A percentile compares a stretch with the other conserved stretches of the same genome.
These are phyloP conservation scores for Laticauda colubrina DNA, from an alignment of 2,113 vertebrate genomes.

Conservation along the genomic window DNA sequence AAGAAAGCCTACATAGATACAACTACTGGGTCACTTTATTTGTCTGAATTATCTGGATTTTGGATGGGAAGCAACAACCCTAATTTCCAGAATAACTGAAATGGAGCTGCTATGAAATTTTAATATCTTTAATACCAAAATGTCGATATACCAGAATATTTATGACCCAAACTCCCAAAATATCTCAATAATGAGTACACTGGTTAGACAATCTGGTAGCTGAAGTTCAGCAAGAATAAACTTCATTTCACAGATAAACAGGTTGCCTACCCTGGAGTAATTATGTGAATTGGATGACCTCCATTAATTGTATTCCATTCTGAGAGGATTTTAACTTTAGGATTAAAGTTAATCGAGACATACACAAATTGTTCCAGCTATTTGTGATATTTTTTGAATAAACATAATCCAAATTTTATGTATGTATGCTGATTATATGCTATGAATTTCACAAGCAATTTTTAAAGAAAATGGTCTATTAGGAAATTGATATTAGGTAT, in stretches of 20 bases:
- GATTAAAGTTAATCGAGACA: background rate
- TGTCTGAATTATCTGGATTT: background rate
- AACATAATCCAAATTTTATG: conserved; percentile 38
- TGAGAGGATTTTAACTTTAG: background rate
- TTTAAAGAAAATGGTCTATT: conserved; percentile 44
- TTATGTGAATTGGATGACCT: background rate
- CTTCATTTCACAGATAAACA: background rate
- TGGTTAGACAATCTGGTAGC: background rate
- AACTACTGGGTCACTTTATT: background rate
- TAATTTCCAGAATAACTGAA: background rate
- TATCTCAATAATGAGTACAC: background rate
- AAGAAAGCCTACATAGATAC: background rate
- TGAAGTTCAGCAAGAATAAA: background rate
- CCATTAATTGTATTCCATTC: background rate
- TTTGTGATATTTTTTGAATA: conserved; percentile 32
- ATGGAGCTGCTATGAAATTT: background rate
- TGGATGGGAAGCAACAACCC: background rate
- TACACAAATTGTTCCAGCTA: background rate
- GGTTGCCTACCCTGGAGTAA: background rate
- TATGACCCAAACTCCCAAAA: background rate
- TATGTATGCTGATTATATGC: conserved; percentile 25
- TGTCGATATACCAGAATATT: background rate
- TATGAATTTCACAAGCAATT: conserved; percentile 50
- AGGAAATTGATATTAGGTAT: conserved; percentile 43
- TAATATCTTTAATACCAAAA: background rate